Evolutionary conservation across 1,140 invertebrate genomes (phyloP).

Genomic region (Nilaparvata lugens): DNA sequence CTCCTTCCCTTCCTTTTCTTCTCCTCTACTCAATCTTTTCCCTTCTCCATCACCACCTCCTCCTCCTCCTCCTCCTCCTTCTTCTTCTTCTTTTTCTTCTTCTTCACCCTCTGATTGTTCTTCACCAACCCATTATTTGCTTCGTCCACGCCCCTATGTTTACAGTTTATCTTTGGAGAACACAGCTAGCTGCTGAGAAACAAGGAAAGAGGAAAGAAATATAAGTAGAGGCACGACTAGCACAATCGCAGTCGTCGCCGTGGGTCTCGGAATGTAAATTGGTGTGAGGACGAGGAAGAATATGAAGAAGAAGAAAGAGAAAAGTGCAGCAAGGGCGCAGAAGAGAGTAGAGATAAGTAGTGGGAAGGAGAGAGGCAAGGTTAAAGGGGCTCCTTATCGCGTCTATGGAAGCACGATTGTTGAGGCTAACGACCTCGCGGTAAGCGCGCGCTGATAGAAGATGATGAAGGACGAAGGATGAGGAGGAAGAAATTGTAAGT

Average conservation of each 20-base stretch:
- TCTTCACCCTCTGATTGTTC: not conserved
- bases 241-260: not conserved
- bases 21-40: too few species aligned
- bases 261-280: not conserved
- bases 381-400: not conserved
- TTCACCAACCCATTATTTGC: not conserved
- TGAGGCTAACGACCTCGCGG: not conserved
- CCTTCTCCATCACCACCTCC: too few species aligned
- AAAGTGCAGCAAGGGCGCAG: not conserved
- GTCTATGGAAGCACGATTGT: not conserved
- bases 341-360: not conserved
- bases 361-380: not conserved
- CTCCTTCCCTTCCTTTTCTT: too few species aligned
- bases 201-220: not conserved
- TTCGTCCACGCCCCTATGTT: slow-evolving; percentile 1
- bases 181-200: not conserved
- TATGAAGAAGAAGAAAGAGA: not conserved
- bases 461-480: not conserved
- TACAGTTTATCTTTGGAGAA: not conserved
- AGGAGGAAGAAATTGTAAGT: not conserved
- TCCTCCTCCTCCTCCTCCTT: too few species aligned
- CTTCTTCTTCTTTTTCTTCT: too few species aligned
- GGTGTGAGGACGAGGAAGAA: not conserved
- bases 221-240: not conserved
- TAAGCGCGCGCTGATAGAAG: not conserved